Conservation (phyloP, 1,140 invertebrate species). For the Anoplolepis gracilipes region DNA sequence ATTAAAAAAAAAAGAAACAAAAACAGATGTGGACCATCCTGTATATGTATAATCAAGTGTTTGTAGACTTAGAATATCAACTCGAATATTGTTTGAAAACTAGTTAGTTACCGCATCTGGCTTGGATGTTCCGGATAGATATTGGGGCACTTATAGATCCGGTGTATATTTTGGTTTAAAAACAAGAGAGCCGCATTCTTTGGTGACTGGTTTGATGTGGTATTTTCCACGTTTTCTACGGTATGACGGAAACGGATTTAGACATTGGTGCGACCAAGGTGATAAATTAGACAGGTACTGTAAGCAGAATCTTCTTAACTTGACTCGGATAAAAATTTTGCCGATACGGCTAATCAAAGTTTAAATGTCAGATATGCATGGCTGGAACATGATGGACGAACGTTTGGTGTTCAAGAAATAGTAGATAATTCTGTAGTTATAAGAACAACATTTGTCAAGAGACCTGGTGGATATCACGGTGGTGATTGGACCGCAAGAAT, state of each 20-base stretch:
- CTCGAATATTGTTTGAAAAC: constrained; percentile 70
- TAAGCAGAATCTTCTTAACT: constrained; percentile 8
- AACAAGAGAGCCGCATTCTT: constrained; percentile 94
- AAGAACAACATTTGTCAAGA: constrained; percentile 96
- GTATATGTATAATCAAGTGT: not conserved
- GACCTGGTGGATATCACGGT: constrained; percentile 91
- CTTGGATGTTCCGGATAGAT: constrained; percentile 91
- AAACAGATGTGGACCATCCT: too few species aligned
- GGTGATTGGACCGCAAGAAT: constrained; percentile 97
- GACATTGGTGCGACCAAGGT: constrained; percentile 97
- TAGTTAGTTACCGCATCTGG: constrained; percentile 90
- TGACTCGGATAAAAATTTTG: not conserved
- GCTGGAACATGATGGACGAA: constrained; percentile 96
- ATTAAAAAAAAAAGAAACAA: too few species aligned
- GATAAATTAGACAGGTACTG: constrained; percentile 92
- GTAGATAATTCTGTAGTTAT: constrained; percentile 92
- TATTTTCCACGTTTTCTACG: constrained; percentile 91
- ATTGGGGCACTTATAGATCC: constrained; percentile 97
- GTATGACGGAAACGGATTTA: constrained; percentile 89
- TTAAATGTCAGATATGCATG: constrained; percentile 89
- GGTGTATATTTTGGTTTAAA: constrained; percentile 96
- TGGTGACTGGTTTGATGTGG: constrained; percentile 98
- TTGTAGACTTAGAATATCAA: not conserved
- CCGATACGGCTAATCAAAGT: not conserved
- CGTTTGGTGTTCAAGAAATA: constrained; percentile 97